Percentiles rank a stretch among this genome's conserved stretches.
Evolutionary conservation across 1,140 invertebrate species (phyloP).

Genomic region (Drosophila nebulosa): DNA sequence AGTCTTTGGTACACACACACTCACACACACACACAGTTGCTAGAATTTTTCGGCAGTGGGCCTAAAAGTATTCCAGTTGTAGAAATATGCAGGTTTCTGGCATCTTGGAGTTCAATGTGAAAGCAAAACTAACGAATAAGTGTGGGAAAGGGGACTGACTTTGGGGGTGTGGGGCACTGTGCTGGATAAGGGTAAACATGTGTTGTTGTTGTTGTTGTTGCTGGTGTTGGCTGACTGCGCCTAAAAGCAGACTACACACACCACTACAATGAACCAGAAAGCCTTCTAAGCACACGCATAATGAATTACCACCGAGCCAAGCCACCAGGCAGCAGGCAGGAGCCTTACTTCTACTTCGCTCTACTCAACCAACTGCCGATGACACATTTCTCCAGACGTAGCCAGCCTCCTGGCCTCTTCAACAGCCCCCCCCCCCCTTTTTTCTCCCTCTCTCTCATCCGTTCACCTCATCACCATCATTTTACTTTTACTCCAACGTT

Average conservation of each 20-base stretch:
- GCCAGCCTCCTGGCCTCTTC: neutral
- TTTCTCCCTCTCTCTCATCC: no score
- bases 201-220: constrained; percentile 35
- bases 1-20: constrained; percentile 30
- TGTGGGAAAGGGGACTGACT: neutral
- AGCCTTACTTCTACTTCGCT: neutral
- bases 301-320: constrained; percentile 67
- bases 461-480: neutral
- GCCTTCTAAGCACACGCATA: constrained; percentile 76
- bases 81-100: constrained; percentile 68
- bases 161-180: constrained; percentile 10
- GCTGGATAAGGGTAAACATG: constrained; percentile 4
- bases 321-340: neutral
- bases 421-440: neutral
- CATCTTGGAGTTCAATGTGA: constrained; percentile 68
- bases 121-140: constrained; percentile 43
- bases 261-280: constrained; percentile 57
- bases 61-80: constrained; percentile 25
- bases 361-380: constrained; percentile 63
- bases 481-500: neutral
- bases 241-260: constrained; percentile 59
- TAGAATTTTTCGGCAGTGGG: constrained; percentile 56
- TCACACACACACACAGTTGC: constrained; percentile 17
- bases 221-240: constrained; percentile 41
- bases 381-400: constrained; percentile 75